phyloP scores from a whole-genome alignment of 2,113 vertebrate species.

The Gulo gulo region DNA sequence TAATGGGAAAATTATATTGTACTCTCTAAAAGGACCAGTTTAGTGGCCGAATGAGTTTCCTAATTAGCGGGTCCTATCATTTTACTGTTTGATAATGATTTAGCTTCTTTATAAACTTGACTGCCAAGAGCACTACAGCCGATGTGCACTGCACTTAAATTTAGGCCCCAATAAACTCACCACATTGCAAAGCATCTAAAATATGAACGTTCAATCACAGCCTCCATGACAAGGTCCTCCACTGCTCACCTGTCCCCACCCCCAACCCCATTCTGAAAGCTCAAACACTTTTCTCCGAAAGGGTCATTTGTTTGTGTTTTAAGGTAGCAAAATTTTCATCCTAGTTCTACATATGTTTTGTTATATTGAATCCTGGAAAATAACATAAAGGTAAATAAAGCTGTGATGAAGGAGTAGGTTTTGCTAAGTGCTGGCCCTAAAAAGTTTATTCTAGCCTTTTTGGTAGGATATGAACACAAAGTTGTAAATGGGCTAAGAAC shows the following conservation, averaged over 20 bases:
- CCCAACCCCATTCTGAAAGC: not conserved
- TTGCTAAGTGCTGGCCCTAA: not conserved
- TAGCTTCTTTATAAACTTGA: not conserved
- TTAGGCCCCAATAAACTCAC: not conserved
- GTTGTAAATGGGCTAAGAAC: not conserved
- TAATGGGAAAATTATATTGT: slow-evolving; percentile 56
- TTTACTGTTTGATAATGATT: slow-evolving; percentile 49
- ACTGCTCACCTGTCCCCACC: rapidly evolving
- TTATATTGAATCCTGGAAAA: not conserved
- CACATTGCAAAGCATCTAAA: not conserved
- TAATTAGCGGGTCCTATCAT: slow-evolving; percentile 30
- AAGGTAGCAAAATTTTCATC: not conserved
- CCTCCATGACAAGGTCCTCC: not conserved
- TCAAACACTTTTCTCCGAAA: not conserved
- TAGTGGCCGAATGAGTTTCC: slow-evolving; percentile 28
- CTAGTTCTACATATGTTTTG: not conserved
- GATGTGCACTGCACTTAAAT: not conserved
- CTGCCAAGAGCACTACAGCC: not conserved
- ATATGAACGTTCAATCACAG: not conserved
- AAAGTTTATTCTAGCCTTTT: not conserved
- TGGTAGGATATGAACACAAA: not conserved
- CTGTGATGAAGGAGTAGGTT: not conserved
- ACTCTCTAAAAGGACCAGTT: slow-evolving; percentile 37
- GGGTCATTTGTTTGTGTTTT: not conserved
- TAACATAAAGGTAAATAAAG: not conserved